Conservation (phyloP, 2,113 vertebrate species). For the Hiodon tergisus region DNA sequence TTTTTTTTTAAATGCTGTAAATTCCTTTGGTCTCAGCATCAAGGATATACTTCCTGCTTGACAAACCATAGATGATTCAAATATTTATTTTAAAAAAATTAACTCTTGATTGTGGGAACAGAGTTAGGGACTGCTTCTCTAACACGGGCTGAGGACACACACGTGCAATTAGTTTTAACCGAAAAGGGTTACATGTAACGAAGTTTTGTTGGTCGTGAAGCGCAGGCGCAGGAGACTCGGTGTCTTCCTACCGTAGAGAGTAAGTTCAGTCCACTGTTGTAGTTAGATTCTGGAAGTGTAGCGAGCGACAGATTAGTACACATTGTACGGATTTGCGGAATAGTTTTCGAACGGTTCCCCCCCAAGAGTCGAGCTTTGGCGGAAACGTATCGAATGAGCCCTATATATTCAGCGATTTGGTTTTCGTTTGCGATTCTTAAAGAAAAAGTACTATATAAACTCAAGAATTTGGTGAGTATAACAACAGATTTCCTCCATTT, state of each 20-base stretch:
- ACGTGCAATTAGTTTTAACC: neutral
- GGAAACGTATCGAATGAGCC: neutral
- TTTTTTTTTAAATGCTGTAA: conserved; percentile 4
- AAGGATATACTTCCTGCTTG: conserved; percentile 4
- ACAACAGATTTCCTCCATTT: conserved; percentile 5
- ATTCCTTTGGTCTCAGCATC: too few species aligned
- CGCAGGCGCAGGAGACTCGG: conserved; percentile 2
- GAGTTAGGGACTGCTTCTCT: neutral
- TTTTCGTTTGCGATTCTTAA: conserved; percentile 16
- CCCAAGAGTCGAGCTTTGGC: neutral
- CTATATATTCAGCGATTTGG: neutral
- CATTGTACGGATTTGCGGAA: neutral
- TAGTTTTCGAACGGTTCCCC: neutral
- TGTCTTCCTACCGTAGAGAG: neutral
- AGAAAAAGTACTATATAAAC: conserved; percentile 34
- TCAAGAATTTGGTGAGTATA: conserved; percentile 20
- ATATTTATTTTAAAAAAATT: neutral
- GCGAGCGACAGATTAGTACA: neutral
- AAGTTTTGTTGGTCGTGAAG: neutral
- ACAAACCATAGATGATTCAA: neutral
- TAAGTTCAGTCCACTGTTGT: neutral
- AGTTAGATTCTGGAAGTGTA: neutral
- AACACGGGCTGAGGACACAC: neutral
- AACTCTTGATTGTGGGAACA: neutral
- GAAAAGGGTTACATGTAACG: neutral